Conservation (phyloP, 35 echinoderm and acorn worm species). For the Amphiura filiformis region DNA sequence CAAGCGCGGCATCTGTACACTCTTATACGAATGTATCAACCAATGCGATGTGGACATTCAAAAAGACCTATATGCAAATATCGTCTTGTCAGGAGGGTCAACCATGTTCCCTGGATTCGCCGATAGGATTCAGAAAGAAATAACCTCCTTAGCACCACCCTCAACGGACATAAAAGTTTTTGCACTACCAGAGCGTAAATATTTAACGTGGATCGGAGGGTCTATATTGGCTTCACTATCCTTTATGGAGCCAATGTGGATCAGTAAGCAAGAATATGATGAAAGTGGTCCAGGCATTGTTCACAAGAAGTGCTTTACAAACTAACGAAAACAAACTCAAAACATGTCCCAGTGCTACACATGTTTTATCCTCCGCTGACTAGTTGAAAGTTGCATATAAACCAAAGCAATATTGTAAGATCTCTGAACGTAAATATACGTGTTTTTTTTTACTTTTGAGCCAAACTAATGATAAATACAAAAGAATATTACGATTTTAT, state of each 20-base stretch:
- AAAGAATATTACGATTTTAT: no score
- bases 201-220: conserved; percentile 18
- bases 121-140: conserved; percentile 71
- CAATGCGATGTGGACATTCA: conserved; percentile 26
- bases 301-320: no score
- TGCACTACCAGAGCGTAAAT: conserved; percentile 1
- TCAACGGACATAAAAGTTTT: not conserved
- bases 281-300: no score
- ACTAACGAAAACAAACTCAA: no score
- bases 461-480: no score
- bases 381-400: no score
- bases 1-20: conserved; percentile 11
- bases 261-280: no score
- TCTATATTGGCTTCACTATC: conserved; percentile 19
- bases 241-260: not conserved
- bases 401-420: no score
- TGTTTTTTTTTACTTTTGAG: no score
- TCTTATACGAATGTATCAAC: conserved; percentile 26
- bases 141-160: conserved; percentile 31
- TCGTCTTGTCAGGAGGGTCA: conserved; percentile 24
- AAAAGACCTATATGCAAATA: conserved; percentile 28
- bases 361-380: no score
- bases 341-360: no score
- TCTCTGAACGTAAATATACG: no score
- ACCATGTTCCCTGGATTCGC: conserved; percentile 66